Evolutionary conservation across 2,113 vertebrate genomes (phyloP).

Genomic region (Ptilorrhoa leucosticta): DNA sequence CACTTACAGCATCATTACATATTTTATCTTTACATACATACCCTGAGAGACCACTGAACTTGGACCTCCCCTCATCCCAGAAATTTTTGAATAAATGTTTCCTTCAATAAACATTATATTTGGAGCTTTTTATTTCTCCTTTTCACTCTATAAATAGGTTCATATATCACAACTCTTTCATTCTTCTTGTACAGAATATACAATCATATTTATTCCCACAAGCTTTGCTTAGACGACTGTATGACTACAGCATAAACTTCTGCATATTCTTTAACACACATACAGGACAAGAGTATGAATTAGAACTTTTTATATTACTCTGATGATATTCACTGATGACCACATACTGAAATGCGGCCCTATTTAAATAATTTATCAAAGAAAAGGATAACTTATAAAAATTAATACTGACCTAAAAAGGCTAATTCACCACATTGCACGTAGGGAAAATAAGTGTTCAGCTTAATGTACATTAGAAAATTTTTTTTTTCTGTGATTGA

Average conservation of each 20-base stretch:
- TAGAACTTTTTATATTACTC: background rate
- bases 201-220: background rate
- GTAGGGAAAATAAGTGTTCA: background rate
- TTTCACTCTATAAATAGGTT: background rate
- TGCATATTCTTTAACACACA: background rate
- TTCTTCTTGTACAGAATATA: background rate
- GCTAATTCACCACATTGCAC: rapidly evolving
- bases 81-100: background rate
- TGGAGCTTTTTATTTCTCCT: background rate
- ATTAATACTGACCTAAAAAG: background rate
- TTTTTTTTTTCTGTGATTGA: background rate
- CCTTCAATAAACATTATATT: background rate
- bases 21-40: background rate
- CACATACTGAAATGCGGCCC: background rate
- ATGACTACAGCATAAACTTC: background rate
- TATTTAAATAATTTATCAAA: background rate
- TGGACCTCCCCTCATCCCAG: background rate
- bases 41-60: constrained; percentile 4
- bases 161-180: background rate
- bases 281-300: background rate
- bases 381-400: background rate
- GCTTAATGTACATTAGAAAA: background rate
- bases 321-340: background rate
- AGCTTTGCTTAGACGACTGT: background rate
- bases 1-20: constrained; percentile 10